These are phyloP conservation scores for Acrossocheilus wenchowensis DNA, from an alignment of 2,797 vertebrate species.

Conservation along the genomic window DNA sequence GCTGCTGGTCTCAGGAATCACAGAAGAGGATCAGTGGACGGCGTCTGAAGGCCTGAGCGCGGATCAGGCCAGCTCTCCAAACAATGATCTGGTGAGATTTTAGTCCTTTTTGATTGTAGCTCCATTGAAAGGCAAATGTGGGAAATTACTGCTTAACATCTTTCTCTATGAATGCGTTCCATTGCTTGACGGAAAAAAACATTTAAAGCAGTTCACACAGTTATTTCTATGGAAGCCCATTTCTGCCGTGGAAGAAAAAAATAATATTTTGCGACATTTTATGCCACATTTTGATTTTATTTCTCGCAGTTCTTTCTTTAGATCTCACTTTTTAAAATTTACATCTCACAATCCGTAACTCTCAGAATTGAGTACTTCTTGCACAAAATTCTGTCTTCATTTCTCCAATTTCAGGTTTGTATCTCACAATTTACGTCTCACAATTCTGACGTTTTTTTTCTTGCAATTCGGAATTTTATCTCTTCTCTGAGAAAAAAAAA, in stretches of 20 bases:
- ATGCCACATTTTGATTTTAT: no score
- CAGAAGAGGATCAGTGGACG: constrained; percentile 76
- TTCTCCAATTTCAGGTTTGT: neutral
- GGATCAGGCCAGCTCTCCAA: constrained; percentile 51
- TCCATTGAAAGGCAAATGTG: neutral
- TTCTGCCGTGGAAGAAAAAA: neutral
- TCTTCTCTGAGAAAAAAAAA: no score
- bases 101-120: neutral
- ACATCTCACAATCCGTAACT: neutral
- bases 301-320: neutral
- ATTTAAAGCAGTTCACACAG: neutral
- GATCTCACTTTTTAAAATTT: neutral
- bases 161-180: no score
- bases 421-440: neutral
- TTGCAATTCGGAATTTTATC: neutral
- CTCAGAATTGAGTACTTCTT: neutral
- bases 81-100: constrained; percentile 66
- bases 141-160: no score
- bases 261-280: no score
- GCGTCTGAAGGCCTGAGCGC: constrained; percentile 65
- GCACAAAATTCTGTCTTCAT: neutral
- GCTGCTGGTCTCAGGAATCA: constrained; percentile 59
- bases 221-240: neutral
- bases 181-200: neutral
- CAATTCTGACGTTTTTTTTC: neutral